Evolutionary conservation across 2,113 vertebrate genomes (phyloP).

Genomic region (Emydocephalus ijimae): DNA sequence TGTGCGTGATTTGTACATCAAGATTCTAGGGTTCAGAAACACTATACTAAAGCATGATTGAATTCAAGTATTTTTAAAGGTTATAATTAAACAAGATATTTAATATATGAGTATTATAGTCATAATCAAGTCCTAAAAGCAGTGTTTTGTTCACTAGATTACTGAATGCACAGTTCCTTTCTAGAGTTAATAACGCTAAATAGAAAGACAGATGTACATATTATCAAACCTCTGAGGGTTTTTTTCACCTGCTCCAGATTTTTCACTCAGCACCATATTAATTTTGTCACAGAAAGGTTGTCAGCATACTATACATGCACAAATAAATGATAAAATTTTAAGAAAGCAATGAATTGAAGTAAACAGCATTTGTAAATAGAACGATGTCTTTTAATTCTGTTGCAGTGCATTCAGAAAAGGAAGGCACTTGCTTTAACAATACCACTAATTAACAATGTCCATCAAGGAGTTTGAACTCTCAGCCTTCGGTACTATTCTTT

Average conservation of each 20-base stretch:
- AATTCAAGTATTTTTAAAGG: neutral
- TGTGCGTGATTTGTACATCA: neutral
- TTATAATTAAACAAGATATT: neutral
- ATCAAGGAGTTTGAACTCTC: neutral
- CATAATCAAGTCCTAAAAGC: neutral
- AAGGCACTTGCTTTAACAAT: neutral
- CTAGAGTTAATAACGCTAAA: neutral
- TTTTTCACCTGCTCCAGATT: neutral
- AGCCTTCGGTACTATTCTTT: neutral
- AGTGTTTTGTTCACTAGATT: neutral
- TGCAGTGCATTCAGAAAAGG: neutral
- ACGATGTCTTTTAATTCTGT: neutral
- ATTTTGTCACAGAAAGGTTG: conserved; percentile 3
- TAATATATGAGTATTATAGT: neutral
- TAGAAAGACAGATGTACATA: neutral
- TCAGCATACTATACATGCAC: conserved; percentile 8
- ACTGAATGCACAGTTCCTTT: neutral
- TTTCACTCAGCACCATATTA: neutral
- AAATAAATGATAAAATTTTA: conserved; percentile 26
- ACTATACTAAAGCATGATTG: neutral
- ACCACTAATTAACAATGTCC: neutral
- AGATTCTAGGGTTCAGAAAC: neutral
- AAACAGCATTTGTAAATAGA: conserved; percentile 10
- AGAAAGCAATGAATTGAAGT: conserved; percentile 25
- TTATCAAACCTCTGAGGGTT: neutral